These are phyloP conservation scores for Trissolcus japonicus DNA, from an alignment of 2,888 invertebrate genomes.

Conservation along the genomic window DNA sequence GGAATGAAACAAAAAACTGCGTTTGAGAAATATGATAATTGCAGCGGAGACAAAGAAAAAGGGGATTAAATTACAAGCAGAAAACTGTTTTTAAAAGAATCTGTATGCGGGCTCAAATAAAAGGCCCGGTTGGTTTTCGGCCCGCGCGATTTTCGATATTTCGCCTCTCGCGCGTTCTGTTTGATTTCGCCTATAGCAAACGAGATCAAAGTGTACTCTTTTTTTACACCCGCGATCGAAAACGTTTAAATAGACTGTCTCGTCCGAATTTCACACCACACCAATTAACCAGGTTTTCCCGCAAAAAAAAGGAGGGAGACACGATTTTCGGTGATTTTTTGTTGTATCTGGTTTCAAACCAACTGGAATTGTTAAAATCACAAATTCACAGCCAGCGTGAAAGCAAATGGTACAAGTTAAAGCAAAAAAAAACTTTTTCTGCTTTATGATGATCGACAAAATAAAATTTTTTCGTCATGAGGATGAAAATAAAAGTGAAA, in stretches of 20 bases:
- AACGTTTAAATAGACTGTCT: constrained; percentile 11
- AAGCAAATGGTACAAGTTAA: too few relatives aligned
- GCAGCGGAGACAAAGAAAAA: constrained; percentile 11
- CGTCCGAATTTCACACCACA: neutral
- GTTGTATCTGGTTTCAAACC: neutral
- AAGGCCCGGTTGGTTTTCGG: constrained; percentile 20
- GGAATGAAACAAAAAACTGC: too few relatives aligned
- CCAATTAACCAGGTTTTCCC: constrained; percentile 11
- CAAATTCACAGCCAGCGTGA: too few relatives aligned
- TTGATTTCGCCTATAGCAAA: constrained; percentile 29
- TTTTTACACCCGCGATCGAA: constrained; percentile 9
- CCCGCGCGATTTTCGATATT: constrained; percentile 12
- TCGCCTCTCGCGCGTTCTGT: constrained; percentile 3
- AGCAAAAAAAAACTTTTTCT: too few relatives aligned
- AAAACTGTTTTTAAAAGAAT: constrained; percentile 43
- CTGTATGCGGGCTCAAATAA: constrained; percentile 40
- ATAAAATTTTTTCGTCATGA: too few relatives aligned
- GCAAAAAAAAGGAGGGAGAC: neutral
- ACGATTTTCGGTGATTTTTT: neutral
- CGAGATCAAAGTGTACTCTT: constrained; percentile 24
- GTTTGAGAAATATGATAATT: too few relatives aligned
- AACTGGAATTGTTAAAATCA: too few relatives aligned
- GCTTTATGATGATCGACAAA: too few relatives aligned
- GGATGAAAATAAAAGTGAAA: too few relatives aligned
- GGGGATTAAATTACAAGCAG: constrained; percentile 26